phyloP scores from a whole-genome alignment of 1,140 invertebrate genomes.

The Cotesia chilonis region DNA sequence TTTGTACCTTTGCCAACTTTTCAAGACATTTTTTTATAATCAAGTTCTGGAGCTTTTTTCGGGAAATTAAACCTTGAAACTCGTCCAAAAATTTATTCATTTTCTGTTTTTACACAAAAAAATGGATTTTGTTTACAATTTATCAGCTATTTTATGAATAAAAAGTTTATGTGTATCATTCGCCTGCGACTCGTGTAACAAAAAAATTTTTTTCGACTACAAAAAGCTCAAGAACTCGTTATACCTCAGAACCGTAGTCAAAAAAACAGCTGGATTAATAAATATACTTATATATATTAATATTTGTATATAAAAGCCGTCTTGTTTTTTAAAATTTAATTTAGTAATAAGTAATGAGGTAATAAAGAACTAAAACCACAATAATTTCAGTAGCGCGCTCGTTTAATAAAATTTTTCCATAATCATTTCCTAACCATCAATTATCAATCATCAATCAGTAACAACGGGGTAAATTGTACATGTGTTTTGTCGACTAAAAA shows the following conservation, averaged over 20 bases:
- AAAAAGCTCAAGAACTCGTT: constrained; percentile 46
- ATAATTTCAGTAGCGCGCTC: constrained; percentile 38
- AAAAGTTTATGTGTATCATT: too few relatives aligned
- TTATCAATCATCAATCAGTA: constrained; percentile 43
- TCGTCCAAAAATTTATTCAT: too few relatives aligned
- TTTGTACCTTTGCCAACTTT: constrained; percentile 65
- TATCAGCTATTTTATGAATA: too few relatives aligned
- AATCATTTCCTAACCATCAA: background rate
- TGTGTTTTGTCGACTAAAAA: background rate
- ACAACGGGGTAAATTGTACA: constrained; percentile 58
- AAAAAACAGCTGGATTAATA: constrained; percentile 58
- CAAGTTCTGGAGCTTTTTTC: constrained; percentile 50
- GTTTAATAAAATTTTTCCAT: constrained; percentile 31
- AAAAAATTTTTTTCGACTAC: too few relatives aligned
- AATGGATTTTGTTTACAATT: too few relatives aligned
- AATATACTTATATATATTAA: constrained; percentile 39
- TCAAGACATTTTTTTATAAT: constrained; percentile 50
- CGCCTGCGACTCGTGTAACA: too few relatives aligned
- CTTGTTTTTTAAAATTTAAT: constrained; percentile 1
- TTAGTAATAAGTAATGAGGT: background rate
- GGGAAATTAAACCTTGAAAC: too few relatives aligned
- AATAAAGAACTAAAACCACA: constrained; percentile 29
- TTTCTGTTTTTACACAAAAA: too few relatives aligned
- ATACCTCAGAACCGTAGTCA: constrained; percentile 55
- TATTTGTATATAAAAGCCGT: constrained; percentile 31